phyloP scores from a whole-genome alignment of 2,113 vertebrate genomes.

The Cephalopholis sonnerati region DNA sequence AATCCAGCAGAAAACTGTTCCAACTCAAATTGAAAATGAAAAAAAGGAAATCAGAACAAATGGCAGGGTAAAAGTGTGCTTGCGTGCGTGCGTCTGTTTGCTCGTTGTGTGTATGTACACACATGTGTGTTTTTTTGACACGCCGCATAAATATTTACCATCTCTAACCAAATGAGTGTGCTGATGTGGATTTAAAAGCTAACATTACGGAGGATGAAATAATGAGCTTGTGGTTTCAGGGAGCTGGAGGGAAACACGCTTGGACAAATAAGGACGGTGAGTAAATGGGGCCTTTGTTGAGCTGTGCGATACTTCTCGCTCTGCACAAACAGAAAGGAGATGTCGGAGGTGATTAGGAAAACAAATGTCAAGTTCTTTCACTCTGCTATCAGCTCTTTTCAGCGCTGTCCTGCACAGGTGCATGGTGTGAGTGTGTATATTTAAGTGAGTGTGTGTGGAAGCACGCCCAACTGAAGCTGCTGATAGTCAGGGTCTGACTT shows the following conservation, averaged over 20 bases:
- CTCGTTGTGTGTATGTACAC: conserved; percentile 11
- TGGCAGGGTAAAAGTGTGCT: conserved; percentile 6
- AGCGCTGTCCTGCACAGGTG: conserved; percentile 65
- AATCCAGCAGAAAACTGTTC: background rate
- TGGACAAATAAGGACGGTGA: conserved; percentile 67
- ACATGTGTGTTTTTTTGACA: conserved; percentile 24
- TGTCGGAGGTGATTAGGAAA: conserved; percentile 73
- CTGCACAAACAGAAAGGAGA: conserved; percentile 72
- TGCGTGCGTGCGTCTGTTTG: conserved; percentile 26
- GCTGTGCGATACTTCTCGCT: conserved; percentile 61
- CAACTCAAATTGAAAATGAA: conserved; percentile 30
- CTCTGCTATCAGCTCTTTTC: conserved; percentile 67
- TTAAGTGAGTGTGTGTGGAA: conserved; percentile 31
- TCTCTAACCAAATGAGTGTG: conserved; percentile 64
- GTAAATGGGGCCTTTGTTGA: conserved; percentile 74
- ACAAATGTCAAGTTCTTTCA: conserved; percentile 77
- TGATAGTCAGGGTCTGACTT: conserved; percentile 20
- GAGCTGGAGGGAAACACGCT: conserved; percentile 70
- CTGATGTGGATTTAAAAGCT: conserved; percentile 76
- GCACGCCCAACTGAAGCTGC: conserved; percentile 13
- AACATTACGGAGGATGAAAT: conserved; percentile 72
- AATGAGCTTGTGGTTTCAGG: conserved; percentile 77
- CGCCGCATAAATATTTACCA: conserved; percentile 75
- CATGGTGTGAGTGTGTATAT: conserved; percentile 41
- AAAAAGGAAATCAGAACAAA: conserved; percentile 32